Conservation (phyloP, 2,113 vertebrate species). For the Gasterosteus nipponicus region DNA sequence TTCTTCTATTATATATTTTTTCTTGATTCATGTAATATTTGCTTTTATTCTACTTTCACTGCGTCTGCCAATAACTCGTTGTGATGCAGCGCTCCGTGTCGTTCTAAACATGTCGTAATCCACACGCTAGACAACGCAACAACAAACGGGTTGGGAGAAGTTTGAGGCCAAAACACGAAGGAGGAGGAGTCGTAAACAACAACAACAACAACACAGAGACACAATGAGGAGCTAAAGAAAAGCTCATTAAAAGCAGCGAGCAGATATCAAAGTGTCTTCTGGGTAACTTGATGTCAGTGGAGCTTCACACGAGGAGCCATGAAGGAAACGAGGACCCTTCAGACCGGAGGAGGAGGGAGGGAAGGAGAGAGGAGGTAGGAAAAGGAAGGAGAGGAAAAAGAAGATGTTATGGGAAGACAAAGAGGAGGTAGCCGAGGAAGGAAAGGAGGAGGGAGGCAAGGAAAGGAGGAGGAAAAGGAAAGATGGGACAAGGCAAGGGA, state of each 20-base stretch:
- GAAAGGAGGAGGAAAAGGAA: no score
- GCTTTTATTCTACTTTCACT: no score
- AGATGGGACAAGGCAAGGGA: background rate
- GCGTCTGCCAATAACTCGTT: no score
- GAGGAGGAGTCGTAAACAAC: background rate
- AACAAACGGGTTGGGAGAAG: background rate
- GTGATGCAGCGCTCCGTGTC: background rate
- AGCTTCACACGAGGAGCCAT: background rate
- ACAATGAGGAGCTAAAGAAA: background rate
- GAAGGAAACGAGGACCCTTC: no score
- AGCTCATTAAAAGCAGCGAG: constrained; percentile 28
- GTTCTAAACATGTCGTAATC: background rate
- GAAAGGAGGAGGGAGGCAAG: no score
- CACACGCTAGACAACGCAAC: background rate
- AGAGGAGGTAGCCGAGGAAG: background rate
- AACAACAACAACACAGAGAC: constrained; percentile 17
- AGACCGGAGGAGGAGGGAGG: no score
- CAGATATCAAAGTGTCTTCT: background rate
- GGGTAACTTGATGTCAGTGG: background rate
- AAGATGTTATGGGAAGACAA: background rate
- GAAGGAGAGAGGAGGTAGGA: background rate
- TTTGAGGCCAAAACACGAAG: background rate
- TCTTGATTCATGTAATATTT: no score
- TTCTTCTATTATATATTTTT: no score
- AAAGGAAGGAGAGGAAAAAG: background rate